Percentiles rank a stretch among this genome's conserved stretches.
phyloP scores from a whole-genome alignment of 2,797 vertebrate species.

The Enteromius fasciolatus region DNA sequence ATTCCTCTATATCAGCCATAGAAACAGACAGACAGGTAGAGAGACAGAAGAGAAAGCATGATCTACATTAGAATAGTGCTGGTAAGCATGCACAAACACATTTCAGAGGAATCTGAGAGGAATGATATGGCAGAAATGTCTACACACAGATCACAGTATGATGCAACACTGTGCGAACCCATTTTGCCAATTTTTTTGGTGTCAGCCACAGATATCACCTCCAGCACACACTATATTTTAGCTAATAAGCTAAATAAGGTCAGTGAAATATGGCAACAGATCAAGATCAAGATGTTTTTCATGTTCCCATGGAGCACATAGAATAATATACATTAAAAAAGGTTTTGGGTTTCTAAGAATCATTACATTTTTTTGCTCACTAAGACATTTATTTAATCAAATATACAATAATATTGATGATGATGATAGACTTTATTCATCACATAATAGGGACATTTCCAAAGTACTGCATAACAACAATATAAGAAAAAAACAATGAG shows the following conservation, averaged over 20 bases:
- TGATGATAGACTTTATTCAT: too few species aligned
- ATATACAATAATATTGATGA: neutral
- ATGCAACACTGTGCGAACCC: conserved; percentile 12
- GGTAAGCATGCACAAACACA: neutral
- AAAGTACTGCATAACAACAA: too few species aligned
- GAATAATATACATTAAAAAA: neutral
- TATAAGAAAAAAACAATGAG: neutral
- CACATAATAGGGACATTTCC: too few species aligned
- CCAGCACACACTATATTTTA: neutral
- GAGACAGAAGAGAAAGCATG: conserved; percentile 57
- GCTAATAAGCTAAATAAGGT: conserved; percentile 10
- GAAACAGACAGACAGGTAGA: conserved; percentile 48
- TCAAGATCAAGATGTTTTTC: neutral
- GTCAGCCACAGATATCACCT: neutral
- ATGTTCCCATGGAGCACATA: neutral
- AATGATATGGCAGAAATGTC: conserved; percentile 8
- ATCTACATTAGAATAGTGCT: conserved; percentile 48
- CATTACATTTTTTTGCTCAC: neutral
- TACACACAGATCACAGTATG: conserved; percentile 5
- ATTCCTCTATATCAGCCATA: conserved; percentile 88
- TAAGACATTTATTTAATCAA: neutral
- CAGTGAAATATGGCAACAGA: neutral
- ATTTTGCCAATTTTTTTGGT: neutral
- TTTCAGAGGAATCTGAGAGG: neutral
- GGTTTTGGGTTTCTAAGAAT: neutral